Evolutionary conservation across 2,113 vertebrate genomes (phyloP), one percentile per base, ranked within the genome.

Genomic region (Onychostruthus taczanowskii): DNA sequence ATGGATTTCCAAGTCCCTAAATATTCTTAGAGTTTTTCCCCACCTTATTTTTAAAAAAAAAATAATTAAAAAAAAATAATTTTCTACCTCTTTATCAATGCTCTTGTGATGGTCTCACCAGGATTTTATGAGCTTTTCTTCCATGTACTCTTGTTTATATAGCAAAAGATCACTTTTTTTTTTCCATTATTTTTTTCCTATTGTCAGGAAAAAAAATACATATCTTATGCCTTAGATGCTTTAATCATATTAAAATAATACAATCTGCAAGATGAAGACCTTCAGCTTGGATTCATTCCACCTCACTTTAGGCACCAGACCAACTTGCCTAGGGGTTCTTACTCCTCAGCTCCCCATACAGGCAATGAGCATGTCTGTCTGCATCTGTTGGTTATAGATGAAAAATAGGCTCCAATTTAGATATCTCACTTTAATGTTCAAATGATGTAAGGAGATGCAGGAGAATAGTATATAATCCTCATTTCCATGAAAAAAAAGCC

Each of bases 231-330:
- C 35, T 80, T 95, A 83, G 75, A 89, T 94, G 39, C 35, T 91
- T 95, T 97, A 94, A 95, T 94, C 75, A 46, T 83, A 92, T 86
- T 94, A 91, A 95, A 94, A 95, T 74, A 91, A 90, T 86, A 44
- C 55, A 80, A 74, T 80, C 59, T 92, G 68, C 20, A 96, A 90
- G 94, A 96, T 90, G 61, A 95, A 91, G 90, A 90, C 90, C 35
- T 92, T 96, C 92, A 84, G 10, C 61, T 89, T 96, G 90, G 86
- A 88, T 92, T 94, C 24, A 37, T 50, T 95, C 92, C 72, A 80
- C 41, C 83, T 84, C 73, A 93, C 43, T 94, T 92, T 84, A 88
- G 92, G 92, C 94, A 93, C 22, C 35, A 89, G 83, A 89, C 89
- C 96, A 97, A 87, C 43, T 94, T 84, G 93, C 96, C 90, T 84